A percentile compares a stretch with the other conserved stretches of the same genome.
These are phyloP conservation scores for Schizothorax lantsangensis DNA, from an alignment of 2,797 vertebrate species.

Conservation along the genomic window DNA sequence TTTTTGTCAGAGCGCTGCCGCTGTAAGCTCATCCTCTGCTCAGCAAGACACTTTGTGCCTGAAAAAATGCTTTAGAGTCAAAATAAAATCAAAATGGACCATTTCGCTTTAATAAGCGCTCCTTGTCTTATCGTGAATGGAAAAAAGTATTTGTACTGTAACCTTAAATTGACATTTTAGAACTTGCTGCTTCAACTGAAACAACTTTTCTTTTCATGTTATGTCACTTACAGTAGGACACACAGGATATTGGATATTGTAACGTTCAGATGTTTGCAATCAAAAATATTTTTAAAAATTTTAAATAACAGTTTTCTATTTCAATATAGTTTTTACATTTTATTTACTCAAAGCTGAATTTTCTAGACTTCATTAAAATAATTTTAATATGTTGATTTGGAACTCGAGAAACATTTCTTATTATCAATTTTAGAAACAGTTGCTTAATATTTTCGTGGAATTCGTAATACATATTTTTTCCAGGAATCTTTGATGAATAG, in stretches of 20 bases:
- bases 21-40: constrained; percentile 30
- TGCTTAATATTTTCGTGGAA: background rate
- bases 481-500: background rate
- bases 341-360: background rate
- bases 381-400: background rate
- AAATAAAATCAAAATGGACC: background rate
- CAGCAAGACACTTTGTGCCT: constrained; percentile 1
- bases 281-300: background rate
- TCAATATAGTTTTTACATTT: background rate
- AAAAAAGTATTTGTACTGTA: background rate
- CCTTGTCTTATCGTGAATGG: background rate
- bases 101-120: background rate
- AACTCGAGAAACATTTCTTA: background rate
- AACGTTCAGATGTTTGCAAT: background rate
- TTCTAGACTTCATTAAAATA: background rate
- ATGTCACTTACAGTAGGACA: too few species aligned
- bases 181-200: background rate
- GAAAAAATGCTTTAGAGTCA: constrained; percentile 20
- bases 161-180: background rate
- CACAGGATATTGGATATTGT: too few species aligned
- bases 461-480: background rate
- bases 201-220: background rate
- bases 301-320: background rate
- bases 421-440: background rate
- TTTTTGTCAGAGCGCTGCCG: constrained; percentile 20